Evolutionary conservation across 2,888 invertebrate genomes (phyloP).

Genomic region (Platynereis dumerilii): DNA sequence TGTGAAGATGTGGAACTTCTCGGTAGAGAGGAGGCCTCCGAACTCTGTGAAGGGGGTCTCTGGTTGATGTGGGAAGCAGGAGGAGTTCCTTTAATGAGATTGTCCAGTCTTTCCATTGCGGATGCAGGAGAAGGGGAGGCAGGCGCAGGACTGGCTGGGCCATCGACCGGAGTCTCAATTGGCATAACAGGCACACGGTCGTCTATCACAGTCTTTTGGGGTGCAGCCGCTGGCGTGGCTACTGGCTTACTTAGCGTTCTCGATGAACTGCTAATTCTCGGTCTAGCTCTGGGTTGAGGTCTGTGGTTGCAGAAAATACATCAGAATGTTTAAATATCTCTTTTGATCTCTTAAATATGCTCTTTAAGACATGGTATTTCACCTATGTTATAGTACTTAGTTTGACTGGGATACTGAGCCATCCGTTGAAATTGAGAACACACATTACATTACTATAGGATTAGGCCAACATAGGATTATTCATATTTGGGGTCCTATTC

Average conservation of each 20-base stretch:
- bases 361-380: no score
- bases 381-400: no score
- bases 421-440: no score
- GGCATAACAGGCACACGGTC: neutral
- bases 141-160: constrained; percentile 26
- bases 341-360: no score
- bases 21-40: constrained; percentile 8
- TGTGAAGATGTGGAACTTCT: constrained; percentile 4
- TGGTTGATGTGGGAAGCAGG: neutral
- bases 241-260: neutral
- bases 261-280: no score
- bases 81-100: constrained; percentile 74
- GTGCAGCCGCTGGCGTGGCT: neutral
- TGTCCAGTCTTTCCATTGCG: constrained; percentile 73
- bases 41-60: constrained; percentile 9
- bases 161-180: neutral
- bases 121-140: constrained; percentile 55
- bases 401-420: no score
- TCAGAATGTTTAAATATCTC: no score
- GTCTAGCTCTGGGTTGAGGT: no score
- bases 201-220: neutral
- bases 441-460: no score
- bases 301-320: no score
- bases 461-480: no score
- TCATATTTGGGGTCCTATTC: no score